Evolutionary conservation across 2,888 invertebrate genomes (phyloP), one percentile per base, ranked within the genome.

Genomic region (Drosophila ezoana): DNA sequence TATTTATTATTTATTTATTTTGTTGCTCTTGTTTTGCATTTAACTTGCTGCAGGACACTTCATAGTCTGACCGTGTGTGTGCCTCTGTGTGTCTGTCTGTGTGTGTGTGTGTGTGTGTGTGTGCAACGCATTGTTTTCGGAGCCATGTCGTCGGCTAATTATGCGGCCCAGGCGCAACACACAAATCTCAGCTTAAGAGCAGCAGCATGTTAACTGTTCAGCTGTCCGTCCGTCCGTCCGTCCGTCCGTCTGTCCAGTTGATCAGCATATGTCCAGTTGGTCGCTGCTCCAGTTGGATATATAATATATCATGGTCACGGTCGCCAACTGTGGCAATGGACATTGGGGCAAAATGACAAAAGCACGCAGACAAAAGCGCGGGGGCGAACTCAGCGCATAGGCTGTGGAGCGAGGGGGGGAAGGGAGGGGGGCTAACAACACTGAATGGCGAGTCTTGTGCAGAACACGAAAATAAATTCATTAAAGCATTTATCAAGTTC

Each of bases 221-320:
- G 47, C 51, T 43, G 52, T 52, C 48, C 56, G 20, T 8, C 33
- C 38, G 43, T 54, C 18, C 53, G 33, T 37, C 35, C 16, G 33
- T 3, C n/a, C n/a, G n/a, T n/a, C n/a, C n/a, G n/a, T n/a, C 14
- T 28, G 45, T 40, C 40, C 67, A 57, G 51, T 47, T 20, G 64
- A 59, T 60, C 72, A 56, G 56, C 64, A 60, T 28, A 28, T 54
- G 54, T 47, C 48, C 48, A 57, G 51, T 14, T 41, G 40, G 18
- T 11, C 18, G 43, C 14, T 62, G 70, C 74, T 68, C 67, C 76
- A 66, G 65, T 76, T 72, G 84, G 82, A 87, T 86, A 83, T 82
- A 87, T 85, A 77, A 76, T 79, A 80, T 78, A 81, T 87, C 90
- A 90, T 79, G 89, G 90, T 90, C 88, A 90, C 66, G 90, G 88